Conservation (phyloP, 2,888 invertebrate genomes). For the Oxystoma pomonae region DNA sequence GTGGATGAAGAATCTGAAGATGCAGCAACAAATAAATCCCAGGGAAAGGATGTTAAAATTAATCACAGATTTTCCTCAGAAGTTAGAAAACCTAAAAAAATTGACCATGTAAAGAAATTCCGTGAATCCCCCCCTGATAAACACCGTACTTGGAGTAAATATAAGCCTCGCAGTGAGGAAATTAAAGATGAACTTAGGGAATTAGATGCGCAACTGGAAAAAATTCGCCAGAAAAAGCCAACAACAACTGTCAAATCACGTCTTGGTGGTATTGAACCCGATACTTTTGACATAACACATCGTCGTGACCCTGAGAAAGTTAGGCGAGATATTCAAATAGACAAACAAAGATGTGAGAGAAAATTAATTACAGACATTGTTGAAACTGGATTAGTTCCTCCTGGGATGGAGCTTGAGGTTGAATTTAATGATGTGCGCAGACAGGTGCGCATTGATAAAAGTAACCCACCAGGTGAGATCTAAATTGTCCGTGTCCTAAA, state of each 20-base stretch:
- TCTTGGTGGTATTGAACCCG: constrained; percentile 18
- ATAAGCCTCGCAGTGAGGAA: constrained; percentile 10
- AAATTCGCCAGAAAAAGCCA: neutral
- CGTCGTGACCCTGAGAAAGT: constrained; percentile 48
- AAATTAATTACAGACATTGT: constrained; percentile 46
- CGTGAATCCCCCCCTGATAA: constrained; percentile 14
- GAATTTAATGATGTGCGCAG: constrained; percentile 32
- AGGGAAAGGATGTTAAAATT: neutral
- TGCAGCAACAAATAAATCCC: constrained; percentile 7
- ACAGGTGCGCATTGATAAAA: constrained; percentile 14
- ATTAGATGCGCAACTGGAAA: constrained; percentile 12
- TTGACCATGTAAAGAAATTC: constrained; percentile 13
- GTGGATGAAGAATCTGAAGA: constrained; percentile 46
- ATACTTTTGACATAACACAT: constrained; percentile 22
- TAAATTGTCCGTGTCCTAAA: too few relatives aligned
- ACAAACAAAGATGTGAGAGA: constrained; percentile 45
- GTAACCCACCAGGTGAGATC: constrained; percentile 14
- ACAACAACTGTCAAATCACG: constrained; percentile 10
- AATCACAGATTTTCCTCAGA: neutral
- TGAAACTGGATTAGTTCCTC: constrained; percentile 49
- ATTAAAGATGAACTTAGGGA: constrained; percentile 8
- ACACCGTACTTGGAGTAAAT: too few relatives aligned
- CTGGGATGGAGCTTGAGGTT: constrained; percentile 48
- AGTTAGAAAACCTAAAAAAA: constrained; percentile 12
- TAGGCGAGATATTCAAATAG: constrained; percentile 44